These are phyloP conservation scores for Heliconius charithonia DNA, from an alignment of 2,888 invertebrate genomes.

Conservation along the genomic window DNA sequence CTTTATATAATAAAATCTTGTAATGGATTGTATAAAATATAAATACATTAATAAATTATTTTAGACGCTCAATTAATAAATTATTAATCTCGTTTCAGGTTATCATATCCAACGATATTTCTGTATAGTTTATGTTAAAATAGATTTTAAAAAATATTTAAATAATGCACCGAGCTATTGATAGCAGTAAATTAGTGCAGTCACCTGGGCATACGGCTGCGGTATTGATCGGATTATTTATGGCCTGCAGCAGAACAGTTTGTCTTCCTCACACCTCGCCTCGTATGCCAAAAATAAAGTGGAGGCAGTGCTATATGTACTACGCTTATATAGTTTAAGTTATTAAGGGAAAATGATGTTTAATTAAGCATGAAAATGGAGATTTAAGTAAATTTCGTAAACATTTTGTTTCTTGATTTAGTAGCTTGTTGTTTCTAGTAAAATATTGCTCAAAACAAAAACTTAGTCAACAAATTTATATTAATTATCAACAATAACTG, in stretches of 20 bases:
- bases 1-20: no score
- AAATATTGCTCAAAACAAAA: neutral
- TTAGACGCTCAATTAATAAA: neutral
- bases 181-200: slow-evolving; percentile 35
- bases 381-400: neutral
- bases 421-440: neutral
- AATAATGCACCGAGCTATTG: slow-evolving; percentile 19
- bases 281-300: slow-evolving; percentile 30
- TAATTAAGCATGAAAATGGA: neutral
- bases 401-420: neutral
- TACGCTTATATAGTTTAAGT: neutral
- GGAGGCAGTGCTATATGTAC: slow-evolving; percentile 7
- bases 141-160: slow-evolving; percentile 11
- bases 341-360: neutral
- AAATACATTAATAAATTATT: no score
- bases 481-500: no score
- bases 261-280: slow-evolving; percentile 42
- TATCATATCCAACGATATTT: neutral
- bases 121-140: neutral
- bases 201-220: slow-evolving; percentile 45
- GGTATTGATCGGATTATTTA: slow-evolving; percentile 76
- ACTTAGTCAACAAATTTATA: no score
- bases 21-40: no score
- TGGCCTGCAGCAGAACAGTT: slow-evolving; percentile 56
- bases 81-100: neutral